Base-by-base conservation (phyloP, 2,888 invertebrate species). In the Trachelus troglodyta region DNA sequence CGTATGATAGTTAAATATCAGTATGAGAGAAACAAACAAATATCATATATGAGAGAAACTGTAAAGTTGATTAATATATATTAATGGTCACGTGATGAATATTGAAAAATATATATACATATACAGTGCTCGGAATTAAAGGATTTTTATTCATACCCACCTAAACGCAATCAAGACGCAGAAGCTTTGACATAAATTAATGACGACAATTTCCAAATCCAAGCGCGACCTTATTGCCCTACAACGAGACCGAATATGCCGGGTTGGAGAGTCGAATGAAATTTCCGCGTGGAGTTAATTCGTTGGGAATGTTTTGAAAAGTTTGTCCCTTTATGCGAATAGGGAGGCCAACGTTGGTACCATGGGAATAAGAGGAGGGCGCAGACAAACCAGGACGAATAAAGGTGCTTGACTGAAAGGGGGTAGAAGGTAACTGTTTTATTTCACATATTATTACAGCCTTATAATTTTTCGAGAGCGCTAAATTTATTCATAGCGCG, bases 401-500 rank as follows among this genome's bases (percentile, higher is more conserved):
- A 56, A 56, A 56, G 11, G 71, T 56, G 56, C 71, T 71, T 15
- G 71, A 15, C 71, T 31, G 71, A 73, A 34, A 12, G 74, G 75
- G 77, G 79, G 80, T 56, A 73, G 79, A 80, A 81, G 78, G 80
- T 80, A 56, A 76, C 80, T 77, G 74, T 77, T 81, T 78, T 77
- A 77, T 80, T 83, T 78, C 84, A 83, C 81, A 83, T 83, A 83
- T 85, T 85, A 86, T 87, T 83, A 80, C 81, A 81, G 79, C 81
- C 84, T 81, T 86, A 85, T 89, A 89, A 90, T 89, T 86, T 89
- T 86, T 87, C 87, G 85, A 83, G 83, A 85, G 84, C 81, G 83
- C 83, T 83, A 90, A 91, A 90, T 91, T 90, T 90, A 90, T 91
- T 90, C 90, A 91, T 90, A 89, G 89, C 87, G 84, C 80, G 84